Conservation (phyloP, 2,113 vertebrate species). For the Genyomyrus donnyi region DNA sequence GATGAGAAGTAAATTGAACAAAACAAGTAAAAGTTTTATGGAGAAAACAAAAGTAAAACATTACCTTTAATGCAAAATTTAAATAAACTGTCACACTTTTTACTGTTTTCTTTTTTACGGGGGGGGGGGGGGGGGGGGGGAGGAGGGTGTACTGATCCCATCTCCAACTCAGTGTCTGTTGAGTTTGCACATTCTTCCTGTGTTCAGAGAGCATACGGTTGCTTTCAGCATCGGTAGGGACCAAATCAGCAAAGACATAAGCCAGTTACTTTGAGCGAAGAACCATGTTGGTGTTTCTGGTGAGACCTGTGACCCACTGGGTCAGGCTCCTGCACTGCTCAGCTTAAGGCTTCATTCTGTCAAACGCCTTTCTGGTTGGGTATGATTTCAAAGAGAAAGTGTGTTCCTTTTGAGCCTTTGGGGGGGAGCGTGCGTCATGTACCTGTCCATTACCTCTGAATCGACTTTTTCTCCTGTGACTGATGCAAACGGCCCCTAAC, state of each 20-base stretch:
- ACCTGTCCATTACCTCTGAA: not conserved
- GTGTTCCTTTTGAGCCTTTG: not conserved
- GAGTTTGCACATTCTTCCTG: not conserved
- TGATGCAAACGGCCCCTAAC: not conserved
- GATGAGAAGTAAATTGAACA: not conserved
- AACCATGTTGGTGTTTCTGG: not conserved
- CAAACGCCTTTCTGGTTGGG: not conserved
- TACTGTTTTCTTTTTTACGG: not conserved
- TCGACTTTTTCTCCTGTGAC: not conserved
- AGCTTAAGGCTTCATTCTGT: not conserved
- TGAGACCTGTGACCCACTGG: not conserved
- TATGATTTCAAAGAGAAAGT: not conserved
- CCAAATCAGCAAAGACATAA: not conserved
- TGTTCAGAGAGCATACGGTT: not conserved
- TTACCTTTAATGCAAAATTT: not conserved
- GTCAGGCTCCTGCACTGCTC: not conserved
- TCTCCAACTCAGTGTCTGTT: not conserved
- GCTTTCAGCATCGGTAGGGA: not conserved
- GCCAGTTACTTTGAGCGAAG: not conserved
- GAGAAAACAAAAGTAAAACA: not conserved
- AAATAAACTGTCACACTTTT: not conserved
- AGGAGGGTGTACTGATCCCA: not conserved
- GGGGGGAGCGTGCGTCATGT: not conserved
- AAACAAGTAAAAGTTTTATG: not conserved
- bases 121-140: not conserved